A percentile compares a stretch with the other conserved stretches of the same genome.
These are phyloP conservation scores for Ladona fulva DNA, from an alignment of 1,140 invertebrate genomes.

Conservation along the genomic window DNA sequence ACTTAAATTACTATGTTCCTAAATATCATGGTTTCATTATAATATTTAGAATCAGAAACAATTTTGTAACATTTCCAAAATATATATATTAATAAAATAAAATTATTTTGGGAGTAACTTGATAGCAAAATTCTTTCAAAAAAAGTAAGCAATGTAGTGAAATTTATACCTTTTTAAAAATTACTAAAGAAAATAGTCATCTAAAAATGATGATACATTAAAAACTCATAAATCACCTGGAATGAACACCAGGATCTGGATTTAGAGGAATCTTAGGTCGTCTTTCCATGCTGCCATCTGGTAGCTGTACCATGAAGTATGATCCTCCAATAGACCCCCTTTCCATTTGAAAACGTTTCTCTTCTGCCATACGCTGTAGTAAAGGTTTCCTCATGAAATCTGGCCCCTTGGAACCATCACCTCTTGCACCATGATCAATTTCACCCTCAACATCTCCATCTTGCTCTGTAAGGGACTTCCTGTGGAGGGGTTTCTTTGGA, in stretches of 20 bases:
- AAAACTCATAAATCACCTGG: constrained; percentile 36
- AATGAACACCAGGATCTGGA: constrained; percentile 87
- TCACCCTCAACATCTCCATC: constrained; percentile 26
- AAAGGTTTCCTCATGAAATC: constrained; percentile 72
- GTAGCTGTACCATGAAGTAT: constrained; percentile 81
- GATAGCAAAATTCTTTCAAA: too few relatives aligned
- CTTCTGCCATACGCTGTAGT: constrained; percentile 82
- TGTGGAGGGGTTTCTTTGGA: constrained; percentile 58
- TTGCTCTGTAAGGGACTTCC: not conserved
- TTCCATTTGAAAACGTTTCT: constrained; percentile 80
- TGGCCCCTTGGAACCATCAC: not conserved
- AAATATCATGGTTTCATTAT: too few relatives aligned
- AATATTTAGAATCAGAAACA: too few relatives aligned
- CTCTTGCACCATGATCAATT: constrained; percentile 17
- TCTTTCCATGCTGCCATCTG: constrained; percentile 80
- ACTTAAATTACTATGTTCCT: too few relatives aligned
- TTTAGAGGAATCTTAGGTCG: constrained; percentile 73
- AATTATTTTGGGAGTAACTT: too few relatives aligned
- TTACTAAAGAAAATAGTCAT: too few relatives aligned
- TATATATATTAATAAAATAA: too few relatives aligned
- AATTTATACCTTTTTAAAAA: too few relatives aligned
- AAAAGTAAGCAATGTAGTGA: too few relatives aligned
- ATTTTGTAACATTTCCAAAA: too few relatives aligned
- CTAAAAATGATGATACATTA: not conserved
- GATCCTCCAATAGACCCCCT: constrained; percentile 77